phyloP scores from a whole-genome alignment of 2,888 invertebrate genomes.

The Cephus pulcher region DNA sequence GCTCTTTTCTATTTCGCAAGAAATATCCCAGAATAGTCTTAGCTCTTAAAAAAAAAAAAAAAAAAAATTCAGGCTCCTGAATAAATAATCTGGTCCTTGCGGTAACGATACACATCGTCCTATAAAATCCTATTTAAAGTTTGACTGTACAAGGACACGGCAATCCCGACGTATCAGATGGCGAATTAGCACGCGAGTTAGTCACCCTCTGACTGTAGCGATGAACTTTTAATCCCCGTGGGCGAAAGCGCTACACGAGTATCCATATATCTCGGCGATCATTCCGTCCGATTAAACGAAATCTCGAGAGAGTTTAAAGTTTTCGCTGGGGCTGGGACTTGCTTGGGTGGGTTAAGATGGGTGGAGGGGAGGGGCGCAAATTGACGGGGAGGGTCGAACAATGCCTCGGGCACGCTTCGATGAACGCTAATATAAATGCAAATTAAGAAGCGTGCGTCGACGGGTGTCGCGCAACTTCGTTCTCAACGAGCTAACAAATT shows the following conservation, averaged over 20 bases:
- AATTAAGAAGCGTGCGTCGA: constrained; percentile 43
- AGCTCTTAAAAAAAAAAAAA: too few relatives aligned
- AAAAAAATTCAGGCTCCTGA: too few relatives aligned
- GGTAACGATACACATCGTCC: too few relatives aligned
- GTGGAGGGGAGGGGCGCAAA: constrained; percentile 31
- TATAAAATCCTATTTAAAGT: too few relatives aligned
- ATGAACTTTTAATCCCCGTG: constrained; percentile 42
- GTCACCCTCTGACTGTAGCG: constrained; percentile 10
- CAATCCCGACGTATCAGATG: constrained; percentile 32
- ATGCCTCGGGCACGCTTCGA: constrained; percentile 48
- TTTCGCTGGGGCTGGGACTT: constrained; percentile 25
- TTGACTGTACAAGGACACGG: too few relatives aligned
- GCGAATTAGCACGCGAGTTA: constrained; percentile 36
- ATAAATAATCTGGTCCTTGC: too few relatives aligned
- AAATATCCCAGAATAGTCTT: not conserved
- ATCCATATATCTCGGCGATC: constrained; percentile 43
- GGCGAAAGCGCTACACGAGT: constrained; percentile 25
- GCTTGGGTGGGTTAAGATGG: not conserved
- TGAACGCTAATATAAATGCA: constrained; percentile 60
- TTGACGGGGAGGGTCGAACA: constrained; percentile 49
- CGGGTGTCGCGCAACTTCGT: constrained; percentile 1
- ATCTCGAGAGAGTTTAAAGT: constrained; percentile 44
- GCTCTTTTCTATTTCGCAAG: constrained; percentile 7
- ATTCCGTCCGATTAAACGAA: constrained; percentile 54
- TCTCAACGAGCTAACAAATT: too few relatives aligned